A percentile compares a stretch with the other conserved stretches of the same genome.
These are phyloP conservation scores for Uria aalge DNA, from an alignment of 2,113 vertebrate genomes.

Conservation along the genomic window DNA sequence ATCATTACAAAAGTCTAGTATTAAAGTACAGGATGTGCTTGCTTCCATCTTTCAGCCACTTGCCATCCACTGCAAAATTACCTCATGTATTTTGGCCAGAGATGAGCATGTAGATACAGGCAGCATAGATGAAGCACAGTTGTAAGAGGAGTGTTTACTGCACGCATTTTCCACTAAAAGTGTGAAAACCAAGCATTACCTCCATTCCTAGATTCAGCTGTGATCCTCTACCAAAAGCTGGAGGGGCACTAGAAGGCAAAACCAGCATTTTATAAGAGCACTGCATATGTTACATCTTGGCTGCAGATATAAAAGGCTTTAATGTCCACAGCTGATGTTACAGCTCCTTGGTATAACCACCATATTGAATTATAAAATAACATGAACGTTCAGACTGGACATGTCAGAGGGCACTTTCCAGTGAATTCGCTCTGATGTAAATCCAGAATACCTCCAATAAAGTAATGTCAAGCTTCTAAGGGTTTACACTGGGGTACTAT, in stretches of 20 bases:
- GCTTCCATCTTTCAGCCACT: background rate
- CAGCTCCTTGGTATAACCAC: background rate
- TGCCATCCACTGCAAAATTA: background rate
- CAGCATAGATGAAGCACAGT: background rate
- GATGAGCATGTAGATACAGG: fast-evolving
- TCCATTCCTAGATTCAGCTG: background rate
- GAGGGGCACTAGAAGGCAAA: background rate
- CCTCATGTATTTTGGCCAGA: background rate
- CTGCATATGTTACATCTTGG: background rate
- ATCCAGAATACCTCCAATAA: background rate
- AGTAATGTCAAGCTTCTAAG: background rate
- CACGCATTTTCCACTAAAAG: background rate
- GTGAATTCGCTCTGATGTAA: background rate
- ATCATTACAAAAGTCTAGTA: background rate
- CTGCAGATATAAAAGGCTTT: background rate
- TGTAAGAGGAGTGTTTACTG: background rate
- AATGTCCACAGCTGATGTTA: background rate
- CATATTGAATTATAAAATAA: background rate
- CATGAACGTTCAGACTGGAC: background rate
- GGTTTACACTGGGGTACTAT: background rate
- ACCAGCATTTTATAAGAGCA: background rate
- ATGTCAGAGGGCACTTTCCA: background rate
- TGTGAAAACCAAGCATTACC: background rate
- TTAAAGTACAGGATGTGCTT: background rate
- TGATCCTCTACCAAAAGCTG: background rate